Conservation (phyloP, 2,797 vertebrate species). For the Halcyon leucocephala region DNA sequence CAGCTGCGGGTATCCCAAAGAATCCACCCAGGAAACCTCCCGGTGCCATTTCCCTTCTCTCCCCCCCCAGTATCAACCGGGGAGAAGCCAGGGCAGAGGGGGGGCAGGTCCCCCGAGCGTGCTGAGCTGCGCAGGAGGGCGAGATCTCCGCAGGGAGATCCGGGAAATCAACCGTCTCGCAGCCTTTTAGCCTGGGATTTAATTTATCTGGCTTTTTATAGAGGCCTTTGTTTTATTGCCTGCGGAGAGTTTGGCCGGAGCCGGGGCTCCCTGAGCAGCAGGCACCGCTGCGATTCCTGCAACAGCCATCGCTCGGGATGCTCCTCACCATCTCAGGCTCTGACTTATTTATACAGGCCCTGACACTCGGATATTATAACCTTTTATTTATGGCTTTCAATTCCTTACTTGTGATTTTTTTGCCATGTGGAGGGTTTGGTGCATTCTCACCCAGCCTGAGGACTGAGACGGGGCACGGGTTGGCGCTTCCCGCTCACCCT, state of each 20-base stretch:
- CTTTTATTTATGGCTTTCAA: background rate
- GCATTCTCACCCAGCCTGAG: background rate
- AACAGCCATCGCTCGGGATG: constrained; percentile 9
- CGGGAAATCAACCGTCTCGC: background rate
- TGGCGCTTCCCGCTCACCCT: background rate
- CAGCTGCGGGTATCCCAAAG: rapidly evolving
- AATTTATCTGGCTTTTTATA: constrained; percentile 22
- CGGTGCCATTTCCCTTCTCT: background rate
- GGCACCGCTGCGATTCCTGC: constrained; percentile 10
- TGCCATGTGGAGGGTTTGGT: rapidly evolving
- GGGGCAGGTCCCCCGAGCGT: rapidly evolving
- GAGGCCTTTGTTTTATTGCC: constrained; percentile 4
- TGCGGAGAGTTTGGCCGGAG: constrained; percentile 5
- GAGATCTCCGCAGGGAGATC: background rate
- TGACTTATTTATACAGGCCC: background rate
- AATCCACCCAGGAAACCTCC: background rate
- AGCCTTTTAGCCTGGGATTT: constrained; percentile 17
- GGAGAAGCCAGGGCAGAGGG: rapidly evolving
- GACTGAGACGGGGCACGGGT: background rate
- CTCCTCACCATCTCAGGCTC: background rate
- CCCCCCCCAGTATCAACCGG: rapidly evolving
- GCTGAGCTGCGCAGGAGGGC: rapidly evolving
- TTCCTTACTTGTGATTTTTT: too few relatives aligned
- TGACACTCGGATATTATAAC: background rate
- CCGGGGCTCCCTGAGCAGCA: background rate